A percentile compares a stretch with the other conserved stretches of the same genome.
Conservation (phyloP, 2,888 invertebrate species). For the Brachypalpus laphriformis region DNA sequence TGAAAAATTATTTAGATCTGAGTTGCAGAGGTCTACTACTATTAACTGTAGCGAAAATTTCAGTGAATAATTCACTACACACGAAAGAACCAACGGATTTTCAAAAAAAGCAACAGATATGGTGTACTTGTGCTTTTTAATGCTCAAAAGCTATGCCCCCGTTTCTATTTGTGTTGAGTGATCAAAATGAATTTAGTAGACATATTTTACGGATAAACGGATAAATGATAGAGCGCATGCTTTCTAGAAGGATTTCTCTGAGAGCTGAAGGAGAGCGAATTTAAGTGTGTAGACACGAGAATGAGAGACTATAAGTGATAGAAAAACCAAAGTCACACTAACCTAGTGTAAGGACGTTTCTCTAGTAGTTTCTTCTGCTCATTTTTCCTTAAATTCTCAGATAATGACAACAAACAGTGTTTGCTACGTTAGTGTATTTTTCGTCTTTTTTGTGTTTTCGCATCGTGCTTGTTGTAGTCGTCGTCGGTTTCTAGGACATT, state of each 20-base stretch:
- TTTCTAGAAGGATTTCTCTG: conserved; percentile 2
- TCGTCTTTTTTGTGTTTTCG: conserved; percentile 46
- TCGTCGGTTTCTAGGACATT: conserved; percentile 68
- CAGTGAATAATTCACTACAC: conserved; percentile 12
- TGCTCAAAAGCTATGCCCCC: conserved; percentile 61
- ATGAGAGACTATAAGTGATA: neutral
- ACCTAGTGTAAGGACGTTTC: conserved; percentile 61
- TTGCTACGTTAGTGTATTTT: conserved; percentile 45
- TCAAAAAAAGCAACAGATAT: conserved; percentile 66
- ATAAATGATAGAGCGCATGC: conserved; percentile 58
- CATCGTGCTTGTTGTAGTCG: conserved; percentile 48
- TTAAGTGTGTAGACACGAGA: neutral
- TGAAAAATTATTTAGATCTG: conserved; percentile 9
- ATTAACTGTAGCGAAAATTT: neutral
- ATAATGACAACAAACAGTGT: conserved; percentile 60
- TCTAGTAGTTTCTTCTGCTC: conserved; percentile 45
- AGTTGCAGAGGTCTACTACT: conserved; percentile 1
- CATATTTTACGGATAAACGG: conserved; percentile 36
- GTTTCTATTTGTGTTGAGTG: conserved; percentile 22
- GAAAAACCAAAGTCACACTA: conserved; percentile 51
- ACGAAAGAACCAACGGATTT: neutral
- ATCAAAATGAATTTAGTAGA: conserved; percentile 25
- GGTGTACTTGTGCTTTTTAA: conserved; percentile 49
- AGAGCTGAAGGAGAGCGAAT: conserved; percentile 25
- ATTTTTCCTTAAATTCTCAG: conserved; percentile 57